Percentiles rank a stretch among this genome's conserved stretches.
These are phyloP conservation scores for Actenoides hombroni DNA, from an alignment of 2,113 vertebrate species.

Conservation along the genomic window DNA sequence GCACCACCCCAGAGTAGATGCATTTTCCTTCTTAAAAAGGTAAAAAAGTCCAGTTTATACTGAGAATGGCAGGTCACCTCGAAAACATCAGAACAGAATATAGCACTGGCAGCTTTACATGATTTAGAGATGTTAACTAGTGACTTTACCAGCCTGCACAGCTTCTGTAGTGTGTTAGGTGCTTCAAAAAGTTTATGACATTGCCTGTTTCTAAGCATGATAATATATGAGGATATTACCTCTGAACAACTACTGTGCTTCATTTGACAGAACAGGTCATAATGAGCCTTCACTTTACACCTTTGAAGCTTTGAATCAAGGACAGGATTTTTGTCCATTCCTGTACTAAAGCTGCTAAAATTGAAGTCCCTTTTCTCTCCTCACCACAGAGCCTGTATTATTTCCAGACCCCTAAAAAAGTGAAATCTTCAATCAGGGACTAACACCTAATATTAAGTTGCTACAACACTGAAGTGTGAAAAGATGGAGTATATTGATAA, in stretches of 20 bases:
- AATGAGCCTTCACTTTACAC: not conserved
- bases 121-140: slow-evolving; percentile 36
- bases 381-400: not conserved
- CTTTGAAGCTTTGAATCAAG: slow-evolving; percentile 38
- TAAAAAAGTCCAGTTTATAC: not conserved
- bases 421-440: not conserved
- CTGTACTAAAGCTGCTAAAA: not conserved
- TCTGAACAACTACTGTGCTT: slow-evolving; percentile 15
- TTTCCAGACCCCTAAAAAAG: not conserved
- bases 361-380: not conserved
- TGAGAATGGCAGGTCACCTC: slow-evolving; percentile 17
- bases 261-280: slow-evolving; percentile 45
- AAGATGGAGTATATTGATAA: not conserved
- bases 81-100: not conserved
- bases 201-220: slow-evolving; percentile 32
- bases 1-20: not conserved
- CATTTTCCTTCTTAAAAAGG: not conserved
- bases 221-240: slow-evolving; percentile 35
- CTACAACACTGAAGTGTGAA: not conserved
- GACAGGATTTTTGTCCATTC: slow-evolving; percentile 7
- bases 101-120: not conserved
- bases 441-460: not conserved
- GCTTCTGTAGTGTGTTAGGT: not conserved
- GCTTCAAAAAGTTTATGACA: slow-evolving; percentile 41
- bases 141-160: not conserved